Conservation (phyloP, 2,797 vertebrate species). For the Cottoperca gobio region DNA sequence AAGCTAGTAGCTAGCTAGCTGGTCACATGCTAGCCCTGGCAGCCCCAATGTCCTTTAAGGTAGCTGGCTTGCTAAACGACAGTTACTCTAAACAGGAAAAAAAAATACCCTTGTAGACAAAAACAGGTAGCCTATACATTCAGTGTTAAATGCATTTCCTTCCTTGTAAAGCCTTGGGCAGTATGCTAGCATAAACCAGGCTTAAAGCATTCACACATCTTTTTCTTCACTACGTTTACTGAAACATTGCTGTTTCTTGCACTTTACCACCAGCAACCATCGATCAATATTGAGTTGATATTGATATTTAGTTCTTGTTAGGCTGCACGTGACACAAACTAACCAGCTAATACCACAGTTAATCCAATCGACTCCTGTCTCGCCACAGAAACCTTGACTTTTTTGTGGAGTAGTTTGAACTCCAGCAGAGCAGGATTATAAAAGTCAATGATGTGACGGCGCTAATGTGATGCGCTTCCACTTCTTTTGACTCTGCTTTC, state of each 20-base stretch:
- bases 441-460: background rate
- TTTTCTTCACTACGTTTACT: no score
- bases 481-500: slow-evolving; percentile 1
- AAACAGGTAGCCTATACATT: background rate
- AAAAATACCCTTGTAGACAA: background rate
- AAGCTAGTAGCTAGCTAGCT: background rate
- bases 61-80: background rate
- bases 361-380: background rate
- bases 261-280: background rate
- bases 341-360: background rate
- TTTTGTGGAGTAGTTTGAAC: background rate
- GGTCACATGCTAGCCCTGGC: background rate
- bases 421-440: background rate
- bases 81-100: background rate
- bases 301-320: no score
- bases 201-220: background rate
- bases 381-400: background rate
- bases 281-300: background rate
- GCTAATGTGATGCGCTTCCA: background rate
- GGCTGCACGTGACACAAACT: background rate
- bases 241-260: background rate
- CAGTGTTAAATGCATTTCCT: background rate
- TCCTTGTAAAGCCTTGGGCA: no score
- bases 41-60: background rate
- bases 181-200: no score